These are phyloP conservation scores for Caenorhabditis brenneri DNA, from an alignment of 1,140 invertebrate genomes.

Conservation along the genomic window DNA sequence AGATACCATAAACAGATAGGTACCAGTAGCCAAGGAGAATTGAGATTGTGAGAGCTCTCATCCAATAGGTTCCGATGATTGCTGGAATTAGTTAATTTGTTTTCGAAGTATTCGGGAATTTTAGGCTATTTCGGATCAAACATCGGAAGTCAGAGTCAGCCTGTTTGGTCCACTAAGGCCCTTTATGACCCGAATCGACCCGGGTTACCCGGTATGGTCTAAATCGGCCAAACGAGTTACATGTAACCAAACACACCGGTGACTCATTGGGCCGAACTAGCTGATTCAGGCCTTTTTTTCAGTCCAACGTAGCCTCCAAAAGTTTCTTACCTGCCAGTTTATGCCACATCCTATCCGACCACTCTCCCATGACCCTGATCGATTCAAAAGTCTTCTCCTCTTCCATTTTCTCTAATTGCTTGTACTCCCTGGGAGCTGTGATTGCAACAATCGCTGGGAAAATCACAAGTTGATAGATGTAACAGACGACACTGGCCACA, in stretches of 20 bases:
- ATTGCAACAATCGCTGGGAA: slow-evolving; percentile 84
- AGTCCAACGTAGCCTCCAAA: too few species aligned
- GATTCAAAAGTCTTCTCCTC: background rate
- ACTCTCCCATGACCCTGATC: background rate
- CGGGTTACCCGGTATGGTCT: too few species aligned
- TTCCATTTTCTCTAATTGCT: background rate
- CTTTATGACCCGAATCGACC: too few species aligned
- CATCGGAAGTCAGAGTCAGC: too few species aligned
- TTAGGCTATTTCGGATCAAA: too few species aligned
- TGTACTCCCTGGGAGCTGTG: slow-evolving; percentile 82
- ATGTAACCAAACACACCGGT: too few species aligned
- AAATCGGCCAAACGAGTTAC: too few species aligned
- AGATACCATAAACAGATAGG: slow-evolving; percentile 48
- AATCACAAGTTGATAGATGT: slow-evolving; percentile 90
- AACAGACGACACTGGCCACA: slow-evolving; percentile 87
- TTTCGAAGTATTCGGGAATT: background rate
- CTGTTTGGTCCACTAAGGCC: too few species aligned
- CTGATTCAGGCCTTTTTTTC: too few species aligned
- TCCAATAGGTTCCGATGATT: background rate
- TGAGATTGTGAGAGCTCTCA: background rate
- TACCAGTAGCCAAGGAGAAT: slow-evolving; percentile 48
- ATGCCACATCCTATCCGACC: slow-evolving; percentile 13
- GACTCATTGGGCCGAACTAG: too few species aligned
- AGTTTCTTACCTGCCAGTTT: slow-evolving; percentile 33
- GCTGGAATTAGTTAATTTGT: background rate